These are phyloP conservation scores for Drosophila pallidifrons DNA, from an alignment of 1,140 invertebrate genomes.

Conservation along the genomic window DNA sequence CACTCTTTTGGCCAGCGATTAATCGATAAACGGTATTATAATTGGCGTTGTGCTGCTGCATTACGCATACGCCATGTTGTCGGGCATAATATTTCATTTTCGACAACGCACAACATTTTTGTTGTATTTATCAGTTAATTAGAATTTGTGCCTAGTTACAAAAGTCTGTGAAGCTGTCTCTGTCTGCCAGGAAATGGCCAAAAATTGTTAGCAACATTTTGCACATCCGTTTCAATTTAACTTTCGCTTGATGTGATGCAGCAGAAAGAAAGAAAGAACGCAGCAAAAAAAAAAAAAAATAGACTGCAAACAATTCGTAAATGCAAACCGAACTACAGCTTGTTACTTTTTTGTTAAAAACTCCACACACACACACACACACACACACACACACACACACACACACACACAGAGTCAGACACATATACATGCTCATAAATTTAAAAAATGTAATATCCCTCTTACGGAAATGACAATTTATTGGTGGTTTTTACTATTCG, in stretches of 20 bases:
- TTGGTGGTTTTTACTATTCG: constrained; percentile 84
- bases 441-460: constrained; percentile 84
- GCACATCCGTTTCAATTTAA: constrained; percentile 76
- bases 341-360: constrained; percentile 48
- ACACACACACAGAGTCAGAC: constrained; percentile 2
- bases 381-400: constrained; percentile 11
- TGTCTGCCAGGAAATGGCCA: constrained; percentile 55
- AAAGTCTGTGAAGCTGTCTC: constrained; percentile 37
- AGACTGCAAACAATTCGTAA: constrained; percentile 37
- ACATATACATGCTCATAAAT: constrained; percentile 73
- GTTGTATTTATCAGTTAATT: constrained; percentile 79
- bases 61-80: constrained; percentile 61
- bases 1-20: constrained; percentile 30
- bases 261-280: constrained; percentile 16
- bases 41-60: constrained; percentile 55
- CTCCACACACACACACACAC: constrained; percentile 6
- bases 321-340: constrained; percentile 57
- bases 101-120: constrained; percentile 36
- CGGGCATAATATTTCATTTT: constrained; percentile 64
- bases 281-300: constrained; percentile 1
- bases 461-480: constrained; percentile 84
- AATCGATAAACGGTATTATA: constrained; percentile 82
- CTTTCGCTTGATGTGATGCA: constrained; percentile 46
- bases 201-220: constrained; percentile 61
- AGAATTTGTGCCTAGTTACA: constrained; percentile 64